phyloP scores from a whole-genome alignment of 2,113 vertebrate species.

The Malurus cyaneus region DNA sequence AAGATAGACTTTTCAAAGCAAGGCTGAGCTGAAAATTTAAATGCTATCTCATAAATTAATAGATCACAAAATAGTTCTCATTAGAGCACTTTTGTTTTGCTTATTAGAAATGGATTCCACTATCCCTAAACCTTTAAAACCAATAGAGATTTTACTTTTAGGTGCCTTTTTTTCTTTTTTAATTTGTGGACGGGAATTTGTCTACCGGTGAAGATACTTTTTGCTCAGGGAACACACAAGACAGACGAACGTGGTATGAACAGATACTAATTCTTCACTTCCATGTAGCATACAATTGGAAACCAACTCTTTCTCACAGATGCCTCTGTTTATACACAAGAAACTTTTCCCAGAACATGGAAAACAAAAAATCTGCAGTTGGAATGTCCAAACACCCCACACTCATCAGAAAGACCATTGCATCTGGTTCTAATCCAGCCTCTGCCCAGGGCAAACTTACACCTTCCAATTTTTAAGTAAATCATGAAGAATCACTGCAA shows the following conservation, averaged over 20 bases:
- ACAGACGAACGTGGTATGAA: not conserved
- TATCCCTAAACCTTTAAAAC: not conserved
- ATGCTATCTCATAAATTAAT: not conserved
- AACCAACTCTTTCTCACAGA: not conserved
- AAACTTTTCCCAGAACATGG: not conserved
- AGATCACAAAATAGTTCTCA: not conserved
- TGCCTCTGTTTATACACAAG: not conserved
- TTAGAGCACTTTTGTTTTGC: not conserved
- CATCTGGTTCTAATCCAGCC: not conserved
- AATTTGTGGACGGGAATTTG: not conserved
- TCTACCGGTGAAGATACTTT: not conserved
- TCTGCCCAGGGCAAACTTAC: not conserved
- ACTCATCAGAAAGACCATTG: not conserved
- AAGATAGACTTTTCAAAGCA: not conserved
- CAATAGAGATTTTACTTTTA: not conserved
- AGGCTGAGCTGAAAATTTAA: not conserved
- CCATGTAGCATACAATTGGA: not conserved
- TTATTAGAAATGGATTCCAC: not conserved
- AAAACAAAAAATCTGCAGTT: not conserved
- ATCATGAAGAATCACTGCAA: not conserved
- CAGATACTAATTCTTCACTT: not conserved
- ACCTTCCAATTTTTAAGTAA: not conserved
- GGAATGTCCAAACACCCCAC: not conserved
- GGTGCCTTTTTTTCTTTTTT: not conserved
- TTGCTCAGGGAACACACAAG: not conserved